Conservation (phyloP, 2,888 invertebrate species). For the Deilephila elpenor region DNA sequence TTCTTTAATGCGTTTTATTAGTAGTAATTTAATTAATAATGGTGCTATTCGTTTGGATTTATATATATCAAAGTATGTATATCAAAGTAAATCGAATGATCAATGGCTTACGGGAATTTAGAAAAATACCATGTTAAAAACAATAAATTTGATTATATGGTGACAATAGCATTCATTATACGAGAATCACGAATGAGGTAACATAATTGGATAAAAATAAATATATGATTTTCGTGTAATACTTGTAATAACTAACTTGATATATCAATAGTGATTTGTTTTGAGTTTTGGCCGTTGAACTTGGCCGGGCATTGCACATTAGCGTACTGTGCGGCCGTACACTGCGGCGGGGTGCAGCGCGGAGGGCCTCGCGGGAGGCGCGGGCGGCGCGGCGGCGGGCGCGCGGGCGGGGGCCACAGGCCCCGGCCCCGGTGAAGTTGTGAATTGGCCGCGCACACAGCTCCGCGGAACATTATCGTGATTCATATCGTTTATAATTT, state of each 20-base stretch:
- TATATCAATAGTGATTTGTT: constrained; percentile 1
- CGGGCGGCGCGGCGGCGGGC: constrained; percentile 39
- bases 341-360: constrained; percentile 51
- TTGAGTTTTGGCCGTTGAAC: constrained; percentile 12
- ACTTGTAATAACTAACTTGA: background rate
- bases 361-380: constrained; percentile 38
- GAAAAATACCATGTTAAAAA: too few relatives aligned
- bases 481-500: constrained; percentile 85
- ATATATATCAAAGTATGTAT: too few relatives aligned
- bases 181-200: too few relatives aligned
- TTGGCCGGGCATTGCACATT: constrained; percentile 9
- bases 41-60: too few relatives aligned
- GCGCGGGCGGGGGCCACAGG: constrained; percentile 53
- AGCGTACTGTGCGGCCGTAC: constrained; percentile 28
- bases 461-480: constrained; percentile 80
- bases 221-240: background rate
- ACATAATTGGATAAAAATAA: background rate
- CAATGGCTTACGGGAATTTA: too few relatives aligned
- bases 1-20: too few relatives aligned
- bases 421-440: constrained; percentile 72
- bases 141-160: too few relatives aligned
- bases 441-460: constrained; percentile 80
- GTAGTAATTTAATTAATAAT: too few relatives aligned
- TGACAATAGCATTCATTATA: too few relatives aligned
- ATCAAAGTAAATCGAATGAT: too few relatives aligned